Conservation (phyloP, 2,113 vertebrate species). For the Ctenodactylus gundi region DNA sequence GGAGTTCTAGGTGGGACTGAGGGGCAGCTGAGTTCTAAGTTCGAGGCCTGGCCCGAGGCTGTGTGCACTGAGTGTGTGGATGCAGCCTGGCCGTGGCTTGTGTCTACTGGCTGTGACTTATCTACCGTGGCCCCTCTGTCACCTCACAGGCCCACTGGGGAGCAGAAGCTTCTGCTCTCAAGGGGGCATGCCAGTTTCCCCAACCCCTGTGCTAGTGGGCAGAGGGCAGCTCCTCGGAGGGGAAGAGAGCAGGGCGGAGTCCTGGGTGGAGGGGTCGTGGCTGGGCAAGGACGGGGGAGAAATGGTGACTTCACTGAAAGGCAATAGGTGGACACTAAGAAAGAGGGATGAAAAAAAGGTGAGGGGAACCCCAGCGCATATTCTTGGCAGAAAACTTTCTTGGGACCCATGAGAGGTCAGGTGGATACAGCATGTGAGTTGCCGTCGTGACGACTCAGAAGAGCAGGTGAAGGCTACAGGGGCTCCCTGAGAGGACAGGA, state of each 20-base stretch:
- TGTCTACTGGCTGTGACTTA: not conserved
- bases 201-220: not conserved
- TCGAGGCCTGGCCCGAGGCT: not conserved
- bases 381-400: not conserved
- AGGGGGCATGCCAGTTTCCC: not conserved
- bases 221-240: not conserved
- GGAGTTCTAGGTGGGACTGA: no score
- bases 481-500: not conserved
- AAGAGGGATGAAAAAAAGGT: not conserved
- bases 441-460: not conserved
- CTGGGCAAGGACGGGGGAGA: not conserved
- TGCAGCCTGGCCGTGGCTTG: fast-evolving
- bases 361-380: not conserved
- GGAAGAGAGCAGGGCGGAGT: not conserved
- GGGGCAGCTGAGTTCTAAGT: not conserved
- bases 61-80: fast-evolving
- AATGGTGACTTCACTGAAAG: not conserved
- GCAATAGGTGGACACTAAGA: not conserved
- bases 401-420: not conserved
- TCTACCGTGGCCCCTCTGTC: fast-evolving
- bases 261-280: not conserved
- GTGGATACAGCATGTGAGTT: not conserved
- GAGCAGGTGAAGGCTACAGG: not conserved
- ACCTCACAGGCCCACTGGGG: not conserved
- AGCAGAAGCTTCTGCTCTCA: not conserved